Percentiles rank a stretch among this genome's conserved stretches.
Conservation (phyloP, 2,888 invertebrate species). For the Diaphora mendica region DNA sequence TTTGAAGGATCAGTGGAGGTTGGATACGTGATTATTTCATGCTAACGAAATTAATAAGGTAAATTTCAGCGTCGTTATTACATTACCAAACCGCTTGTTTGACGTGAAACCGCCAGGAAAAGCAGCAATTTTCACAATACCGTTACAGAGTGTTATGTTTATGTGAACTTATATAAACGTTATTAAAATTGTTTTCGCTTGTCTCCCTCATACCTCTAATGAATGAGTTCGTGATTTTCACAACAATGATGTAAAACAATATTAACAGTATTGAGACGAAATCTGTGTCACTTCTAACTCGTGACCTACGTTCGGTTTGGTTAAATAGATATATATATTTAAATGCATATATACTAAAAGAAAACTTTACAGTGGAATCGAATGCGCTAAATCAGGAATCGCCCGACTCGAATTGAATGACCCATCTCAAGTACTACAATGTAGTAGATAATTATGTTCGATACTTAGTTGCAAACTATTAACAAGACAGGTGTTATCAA, state of each 20-base stretch:
- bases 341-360: too few relatives aligned
- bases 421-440: neutral
- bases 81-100: slow-evolving; percentile 70
- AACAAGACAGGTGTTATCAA: neutral
- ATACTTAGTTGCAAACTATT: neutral
- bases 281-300: neutral
- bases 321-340: too few relatives aligned
- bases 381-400: neutral
- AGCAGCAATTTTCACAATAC: slow-evolving; percentile 44
- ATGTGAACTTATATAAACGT: slow-evolving; percentile 21
- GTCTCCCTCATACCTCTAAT: slow-evolving; percentile 1
- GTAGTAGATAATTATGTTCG: neutral
- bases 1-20: slow-evolving; percentile 74
- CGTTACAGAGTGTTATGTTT: slow-evolving; percentile 30
- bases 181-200: slow-evolving; percentile 24
- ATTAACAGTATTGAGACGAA: neutral
- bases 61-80: slow-evolving; percentile 72
- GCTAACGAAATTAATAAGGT: slow-evolving; percentile 81
- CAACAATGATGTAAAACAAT: neutral
- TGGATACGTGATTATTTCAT: slow-evolving; percentile 75
- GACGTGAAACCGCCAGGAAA: slow-evolving; percentile 59
- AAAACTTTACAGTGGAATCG: neutral
- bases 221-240: neutral
- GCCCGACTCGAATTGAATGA: neutral
- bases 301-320: neutral